phyloP scores from a whole-genome alignment of 2,113 vertebrate genomes.

The Pardalotus punctatus region DNA sequence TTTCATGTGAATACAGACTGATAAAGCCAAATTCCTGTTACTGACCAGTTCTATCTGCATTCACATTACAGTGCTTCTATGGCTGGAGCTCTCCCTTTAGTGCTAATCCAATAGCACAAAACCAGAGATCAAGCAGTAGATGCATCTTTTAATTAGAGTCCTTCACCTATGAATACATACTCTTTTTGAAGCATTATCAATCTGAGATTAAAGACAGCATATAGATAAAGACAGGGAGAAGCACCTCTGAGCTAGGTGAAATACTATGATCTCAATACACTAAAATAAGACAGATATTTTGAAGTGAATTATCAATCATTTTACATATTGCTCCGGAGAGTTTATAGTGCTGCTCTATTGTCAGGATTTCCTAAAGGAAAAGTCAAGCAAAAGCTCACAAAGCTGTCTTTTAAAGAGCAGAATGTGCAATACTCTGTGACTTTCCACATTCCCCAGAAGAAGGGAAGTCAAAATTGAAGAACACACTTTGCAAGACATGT shows the following conservation, averaged over 20 bases:
- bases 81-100: background rate
- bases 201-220: background rate
- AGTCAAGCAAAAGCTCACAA: background rate
- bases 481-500: background rate
- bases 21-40: background rate
- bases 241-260: background rate
- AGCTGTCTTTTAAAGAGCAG: background rate
- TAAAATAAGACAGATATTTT: background rate
- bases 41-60: background rate
- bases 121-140: background rate
- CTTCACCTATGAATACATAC: background rate
- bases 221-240: background rate
- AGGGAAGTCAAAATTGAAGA: background rate
- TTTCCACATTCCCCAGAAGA: background rate
- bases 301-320: background rate
- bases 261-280: background rate
- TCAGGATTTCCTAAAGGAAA: background rate
- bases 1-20: background rate
- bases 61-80: background rate
- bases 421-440: background rate
- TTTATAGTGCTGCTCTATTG: background rate
- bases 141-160: background rate
- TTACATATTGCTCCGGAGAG: background rate
- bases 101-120: background rate
- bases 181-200: background rate